Evolutionary conservation across 2,797 vertebrate species (phyloP).

Genomic region (Platyrinchus mystaceus): DNA sequence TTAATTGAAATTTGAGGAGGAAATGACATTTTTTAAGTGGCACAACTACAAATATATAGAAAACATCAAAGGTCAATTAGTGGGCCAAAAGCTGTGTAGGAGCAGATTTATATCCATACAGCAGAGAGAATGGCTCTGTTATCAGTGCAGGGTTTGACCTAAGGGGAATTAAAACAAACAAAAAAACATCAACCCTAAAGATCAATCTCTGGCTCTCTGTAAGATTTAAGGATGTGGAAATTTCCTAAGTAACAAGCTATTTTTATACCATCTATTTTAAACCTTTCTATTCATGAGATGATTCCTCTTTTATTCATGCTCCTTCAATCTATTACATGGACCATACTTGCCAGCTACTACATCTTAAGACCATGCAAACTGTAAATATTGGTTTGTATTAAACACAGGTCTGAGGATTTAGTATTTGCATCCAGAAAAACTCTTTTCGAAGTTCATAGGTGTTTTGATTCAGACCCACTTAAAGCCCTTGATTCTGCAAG

Average conservation of each 20-base stretch:
- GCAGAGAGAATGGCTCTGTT: neutral
- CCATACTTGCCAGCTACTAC: conserved; percentile 8
- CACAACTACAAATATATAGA: neutral
- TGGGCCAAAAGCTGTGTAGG: neutral
- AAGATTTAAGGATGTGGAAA: conserved; percentile 42
- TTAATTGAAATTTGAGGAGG: neutral
- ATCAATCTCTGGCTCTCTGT: conserved; percentile 18
- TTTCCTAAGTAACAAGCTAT: conserved; percentile 66
- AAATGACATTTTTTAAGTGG: neutral
- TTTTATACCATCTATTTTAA: conserved; percentile 65
- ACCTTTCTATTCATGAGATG: conserved; percentile 33
- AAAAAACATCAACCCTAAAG: neutral
- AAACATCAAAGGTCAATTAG: conserved; percentile 2
- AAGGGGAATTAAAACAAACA: neutral
- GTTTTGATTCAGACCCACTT: neutral
- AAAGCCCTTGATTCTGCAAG: neutral
- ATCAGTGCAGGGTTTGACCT: neutral
- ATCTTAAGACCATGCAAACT: conserved; percentile 11
- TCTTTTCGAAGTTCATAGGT: neutral
- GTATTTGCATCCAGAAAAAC: neutral
- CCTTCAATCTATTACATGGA: conserved; percentile 12
- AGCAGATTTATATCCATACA: neutral
- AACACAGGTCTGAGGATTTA: neutral
- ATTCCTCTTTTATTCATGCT: conserved; percentile 44
- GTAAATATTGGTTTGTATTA: conserved; percentile 35